phyloP scores from a whole-genome alignment of 2,113 vertebrate genomes.

The Pterocles burchelli region DNA sequence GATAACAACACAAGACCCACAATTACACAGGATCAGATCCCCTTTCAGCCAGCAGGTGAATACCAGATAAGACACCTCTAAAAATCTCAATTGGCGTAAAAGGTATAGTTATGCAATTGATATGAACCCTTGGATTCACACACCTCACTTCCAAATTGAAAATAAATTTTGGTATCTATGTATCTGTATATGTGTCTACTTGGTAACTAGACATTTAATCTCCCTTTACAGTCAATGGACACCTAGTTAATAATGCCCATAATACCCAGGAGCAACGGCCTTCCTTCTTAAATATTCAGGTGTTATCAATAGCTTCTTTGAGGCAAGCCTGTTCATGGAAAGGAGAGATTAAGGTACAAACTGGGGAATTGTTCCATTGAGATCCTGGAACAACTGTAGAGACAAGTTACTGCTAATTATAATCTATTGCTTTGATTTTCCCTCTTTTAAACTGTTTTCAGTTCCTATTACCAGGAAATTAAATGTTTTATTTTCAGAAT shows the following conservation, averaged over 20 bases:
- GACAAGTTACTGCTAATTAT: neutral
- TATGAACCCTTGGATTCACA: neutral
- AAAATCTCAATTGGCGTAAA: neutral
- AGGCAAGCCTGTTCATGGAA: neutral
- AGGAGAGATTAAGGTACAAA: neutral
- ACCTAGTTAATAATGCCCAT: neutral
- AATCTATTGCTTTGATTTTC: neutral
- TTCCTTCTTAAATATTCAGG: neutral
- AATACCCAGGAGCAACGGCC: neutral
- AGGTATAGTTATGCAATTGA: neutral
- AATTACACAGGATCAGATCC: neutral
- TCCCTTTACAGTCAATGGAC: neutral
- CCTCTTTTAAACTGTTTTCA: neutral
- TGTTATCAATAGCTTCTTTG: neutral
- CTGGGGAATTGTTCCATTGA: neutral
- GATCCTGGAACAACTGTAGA: neutral
- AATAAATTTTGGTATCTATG: neutral
- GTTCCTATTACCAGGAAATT: neutral
- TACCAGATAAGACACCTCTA: neutral
- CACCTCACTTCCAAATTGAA: neutral
- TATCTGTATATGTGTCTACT: neutral
- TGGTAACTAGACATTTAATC: neutral
- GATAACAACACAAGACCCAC: neutral
- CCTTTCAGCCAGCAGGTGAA: neutral
- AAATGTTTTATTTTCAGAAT: neutral